Evolutionary conservation across 2,888 invertebrate genomes (phyloP), one percentile per base, ranked within the genome.

Genomic region (Lomographa bimaculata): DNA sequence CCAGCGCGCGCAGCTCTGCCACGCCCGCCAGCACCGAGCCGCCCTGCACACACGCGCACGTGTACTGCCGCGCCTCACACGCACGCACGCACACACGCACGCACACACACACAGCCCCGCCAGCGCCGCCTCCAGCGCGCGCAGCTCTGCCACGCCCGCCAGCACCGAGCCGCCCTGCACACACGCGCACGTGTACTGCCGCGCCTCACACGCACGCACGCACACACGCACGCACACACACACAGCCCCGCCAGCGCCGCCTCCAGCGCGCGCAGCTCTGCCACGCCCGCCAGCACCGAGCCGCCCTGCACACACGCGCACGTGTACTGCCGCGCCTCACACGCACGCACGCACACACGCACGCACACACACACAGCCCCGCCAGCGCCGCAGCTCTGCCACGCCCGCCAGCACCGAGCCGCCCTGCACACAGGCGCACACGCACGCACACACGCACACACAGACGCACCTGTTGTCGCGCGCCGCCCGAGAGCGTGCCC

Each of bases 401-500:
- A 94, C 62, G 50, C 91, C 90, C 7, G 91, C 61, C 11, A 94
- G 76, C 45, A 93, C 71, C 7, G 93, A 91, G 0, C 83, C 86
- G 0, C 91, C 91, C 79, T 87, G 62, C 0, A n/a, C n/a, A n/a
- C n/a, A n/a, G n/a, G n/a, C n/a, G n/a, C n/a, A n/a, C n/a, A n/a
- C n/a, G n/a, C n/a, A n/a, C n/a, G n/a, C n/a, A n/a, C n/a, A n/a
- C 14, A 14, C 14, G 14, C 14, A 14, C 14, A 14, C 14, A 14
- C 14, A 3, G 14, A 14, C 7, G 8, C 11, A 50, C 49, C 49
- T 42, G 35, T 7, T 7, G 19, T 5, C 20, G 3, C 0, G 95
- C 92, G 70, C 99, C 99, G 64, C 99, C 99, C 36, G 96, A 93
- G 17, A 99, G 89, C 4, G 94, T 94, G 58, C 99, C 99, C 30